These are phyloP conservation scores for Mylabris phalerata DNA, from an alignment of 1,140 invertebrate genomes.

Conservation along the genomic window DNA sequence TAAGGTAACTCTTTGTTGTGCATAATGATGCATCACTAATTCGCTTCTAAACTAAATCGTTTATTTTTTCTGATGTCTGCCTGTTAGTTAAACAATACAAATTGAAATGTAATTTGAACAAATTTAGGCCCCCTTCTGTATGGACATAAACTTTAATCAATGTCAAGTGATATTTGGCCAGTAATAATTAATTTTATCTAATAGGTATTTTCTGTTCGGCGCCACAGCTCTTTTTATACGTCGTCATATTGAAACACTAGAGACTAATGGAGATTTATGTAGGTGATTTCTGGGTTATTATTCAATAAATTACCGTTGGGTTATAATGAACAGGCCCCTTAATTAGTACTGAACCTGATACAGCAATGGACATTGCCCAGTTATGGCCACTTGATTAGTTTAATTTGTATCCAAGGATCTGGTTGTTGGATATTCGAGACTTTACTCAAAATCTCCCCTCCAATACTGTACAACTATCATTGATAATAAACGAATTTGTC, in stretches of 20 bases:
- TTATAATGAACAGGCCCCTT: conserved; percentile 37
- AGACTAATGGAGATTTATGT: conserved; percentile 40
- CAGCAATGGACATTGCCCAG: conserved; percentile 33
- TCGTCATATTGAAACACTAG: conserved; percentile 31
- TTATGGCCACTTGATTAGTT: conserved; percentile 40
- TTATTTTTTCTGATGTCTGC: too few relatives aligned
- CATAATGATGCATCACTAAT: too few relatives aligned
- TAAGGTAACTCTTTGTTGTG: conserved; percentile 6
- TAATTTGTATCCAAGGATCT: conserved; percentile 24
- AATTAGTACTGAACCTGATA: conserved; percentile 40
- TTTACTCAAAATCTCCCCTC: conserved; percentile 2
- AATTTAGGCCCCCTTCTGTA: too few relatives aligned
- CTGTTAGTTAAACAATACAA: too few relatives aligned
- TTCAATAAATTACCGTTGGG: conserved; percentile 39
- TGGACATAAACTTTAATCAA: conserved; percentile 21
- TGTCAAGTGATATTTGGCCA: conserved; percentile 11
- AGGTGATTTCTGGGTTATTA: conserved; percentile 40
- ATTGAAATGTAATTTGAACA: too few relatives aligned
- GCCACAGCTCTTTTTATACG: conserved; percentile 24
- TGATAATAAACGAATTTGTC: too few relatives aligned
- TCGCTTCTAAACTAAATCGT: too few relatives aligned
- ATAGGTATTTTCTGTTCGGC: conserved; percentile 29
- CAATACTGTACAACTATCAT: not conserved
- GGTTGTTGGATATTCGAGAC: conserved; percentile 25
- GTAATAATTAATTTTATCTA: conserved; percentile 29